phyloP scores from a whole-genome alignment of 2,797 vertebrate genomes.

The Scleropages formosus region DNA sequence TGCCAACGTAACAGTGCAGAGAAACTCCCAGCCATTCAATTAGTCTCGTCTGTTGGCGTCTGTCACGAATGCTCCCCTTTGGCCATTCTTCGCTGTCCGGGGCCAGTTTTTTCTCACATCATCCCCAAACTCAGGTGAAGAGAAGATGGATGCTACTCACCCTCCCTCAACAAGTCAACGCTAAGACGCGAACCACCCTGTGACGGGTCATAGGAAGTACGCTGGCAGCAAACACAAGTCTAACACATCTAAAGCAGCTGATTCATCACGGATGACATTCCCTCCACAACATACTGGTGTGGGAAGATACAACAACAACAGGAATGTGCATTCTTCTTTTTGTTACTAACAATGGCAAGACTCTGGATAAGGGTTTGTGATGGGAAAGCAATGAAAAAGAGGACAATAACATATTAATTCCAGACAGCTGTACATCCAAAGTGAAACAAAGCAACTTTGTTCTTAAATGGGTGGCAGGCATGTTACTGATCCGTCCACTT shows the following conservation, averaged over 20 bases:
- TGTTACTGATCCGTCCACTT: conserved; percentile 71
- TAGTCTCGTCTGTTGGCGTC: conserved; percentile 54
- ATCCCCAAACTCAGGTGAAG: conserved; percentile 61
- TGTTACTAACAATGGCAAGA: neutral
- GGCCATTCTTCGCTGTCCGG: conserved; percentile 47
- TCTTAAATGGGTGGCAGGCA: conserved; percentile 55
- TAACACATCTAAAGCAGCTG: neutral
- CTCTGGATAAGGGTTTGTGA: conserved; percentile 7
- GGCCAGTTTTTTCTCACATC: conserved; percentile 41
- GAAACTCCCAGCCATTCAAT: conserved; percentile 55
- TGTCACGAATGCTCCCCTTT: conserved; percentile 41
- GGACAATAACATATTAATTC: neutral
- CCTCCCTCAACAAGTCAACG: conserved; percentile 45
- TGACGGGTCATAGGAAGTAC: neutral
- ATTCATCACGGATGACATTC: neutral
- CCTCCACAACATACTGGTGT: neutral
- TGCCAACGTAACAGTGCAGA: conserved; percentile 45
- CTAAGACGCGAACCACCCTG: neutral
- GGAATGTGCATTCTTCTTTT: neutral
- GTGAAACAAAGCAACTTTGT: conserved; percentile 37
- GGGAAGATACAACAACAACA: neutral
- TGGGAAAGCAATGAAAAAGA: neutral
- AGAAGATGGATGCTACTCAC: conserved; percentile 51
- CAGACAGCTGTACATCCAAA: conserved; percentile 30
- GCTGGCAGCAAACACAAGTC: neutral